Evolutionary conservation across 2,113 vertebrate species (phyloP).

Genomic region (Chaetodon trifascialis): DNA sequence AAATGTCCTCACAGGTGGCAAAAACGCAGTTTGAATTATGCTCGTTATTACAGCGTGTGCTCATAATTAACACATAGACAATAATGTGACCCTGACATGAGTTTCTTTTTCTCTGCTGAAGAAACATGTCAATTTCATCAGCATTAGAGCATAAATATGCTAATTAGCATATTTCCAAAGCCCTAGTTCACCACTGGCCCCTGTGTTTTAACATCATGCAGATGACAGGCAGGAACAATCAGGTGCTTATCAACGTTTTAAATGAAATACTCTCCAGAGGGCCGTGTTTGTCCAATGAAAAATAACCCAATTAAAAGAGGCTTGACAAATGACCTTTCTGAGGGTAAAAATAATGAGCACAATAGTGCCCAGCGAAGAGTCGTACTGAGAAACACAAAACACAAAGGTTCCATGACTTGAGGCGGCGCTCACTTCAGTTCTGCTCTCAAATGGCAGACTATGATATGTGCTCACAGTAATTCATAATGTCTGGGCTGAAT

Average conservation of each 20-base stretch:
- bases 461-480: neutral
- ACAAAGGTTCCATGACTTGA: conserved; percentile 52
- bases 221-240: conserved; percentile 57
- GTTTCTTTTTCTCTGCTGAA: conserved; percentile 15
- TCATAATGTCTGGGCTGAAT: neutral
- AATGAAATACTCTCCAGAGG: conserved; percentile 66
- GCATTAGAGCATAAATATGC: conserved; percentile 29
- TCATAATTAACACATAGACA: neutral
- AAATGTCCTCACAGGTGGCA: conserved; percentile 41
- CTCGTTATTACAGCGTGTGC: neutral
- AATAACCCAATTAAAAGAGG: conserved; percentile 78
- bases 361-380: conserved; percentile 66
- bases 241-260: conserved; percentile 73
- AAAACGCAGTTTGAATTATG: conserved; percentile 32
- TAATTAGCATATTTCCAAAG: conserved; percentile 35
- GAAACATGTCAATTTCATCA: conserved; percentile 25
- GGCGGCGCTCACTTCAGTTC: conserved; percentile 13
- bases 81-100: neutral
- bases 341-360: conserved; percentile 75
- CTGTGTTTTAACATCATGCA: conserved; percentile 27
- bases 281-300: conserved; percentile 68
- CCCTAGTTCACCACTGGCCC: conserved; percentile 1
- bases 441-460: conserved; percentile 44
- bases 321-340: conserved; percentile 75
- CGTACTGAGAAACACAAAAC: conserved; percentile 54